Conservation (phyloP, 1,140 invertebrate genomes). For the Drosophila insularis region DNA sequence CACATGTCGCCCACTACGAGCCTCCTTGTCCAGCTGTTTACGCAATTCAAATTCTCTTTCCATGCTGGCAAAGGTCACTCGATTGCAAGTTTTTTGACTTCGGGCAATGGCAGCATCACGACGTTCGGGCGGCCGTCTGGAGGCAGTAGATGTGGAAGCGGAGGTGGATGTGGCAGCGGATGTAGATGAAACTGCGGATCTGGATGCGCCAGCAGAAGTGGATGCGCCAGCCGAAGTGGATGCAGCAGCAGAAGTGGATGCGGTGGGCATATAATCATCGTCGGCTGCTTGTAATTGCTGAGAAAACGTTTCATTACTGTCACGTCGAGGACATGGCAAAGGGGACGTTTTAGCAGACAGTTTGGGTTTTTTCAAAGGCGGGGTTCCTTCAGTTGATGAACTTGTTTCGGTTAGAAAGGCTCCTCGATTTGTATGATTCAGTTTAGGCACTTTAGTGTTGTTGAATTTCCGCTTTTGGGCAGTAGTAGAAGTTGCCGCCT, state of each 20-base stretch:
- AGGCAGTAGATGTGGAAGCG: neutral
- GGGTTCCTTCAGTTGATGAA: slow-evolving; percentile 1
- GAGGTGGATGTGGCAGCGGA: neutral
- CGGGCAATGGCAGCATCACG: slow-evolving; percentile 45
- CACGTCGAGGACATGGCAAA: slow-evolving; percentile 5
- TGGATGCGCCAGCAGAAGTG: neutral
- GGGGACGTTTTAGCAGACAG: neutral
- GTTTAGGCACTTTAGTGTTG: slow-evolving; percentile 32
- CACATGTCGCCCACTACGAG: slow-evolving; percentile 33
- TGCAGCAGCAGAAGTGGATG: neutral
- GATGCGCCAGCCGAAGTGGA: neutral
- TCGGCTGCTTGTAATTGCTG: slow-evolving; percentile 38
- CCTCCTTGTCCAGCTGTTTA: neutral
- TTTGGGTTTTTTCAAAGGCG: slow-evolving; percentile 40
- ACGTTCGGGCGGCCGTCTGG: slow-evolving; percentile 33
- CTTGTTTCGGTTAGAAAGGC: slow-evolving; percentile 52
- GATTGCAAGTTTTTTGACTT: slow-evolving; percentile 63
- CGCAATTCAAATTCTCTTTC: slow-evolving; percentile 36
- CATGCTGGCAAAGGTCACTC: slow-evolving; percentile 68
- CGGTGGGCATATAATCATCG: neutral
- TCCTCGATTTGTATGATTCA: slow-evolving; percentile 58
- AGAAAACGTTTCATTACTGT: slow-evolving; percentile 40
- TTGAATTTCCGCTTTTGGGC: slow-evolving; percentile 24
- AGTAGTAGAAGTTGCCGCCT: neutral
- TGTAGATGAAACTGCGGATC: neutral